Evolutionary conservation across 2,888 invertebrate genomes (phyloP), one percentile per base, ranked within the genome.

Genomic region (Troilus luridus): DNA sequence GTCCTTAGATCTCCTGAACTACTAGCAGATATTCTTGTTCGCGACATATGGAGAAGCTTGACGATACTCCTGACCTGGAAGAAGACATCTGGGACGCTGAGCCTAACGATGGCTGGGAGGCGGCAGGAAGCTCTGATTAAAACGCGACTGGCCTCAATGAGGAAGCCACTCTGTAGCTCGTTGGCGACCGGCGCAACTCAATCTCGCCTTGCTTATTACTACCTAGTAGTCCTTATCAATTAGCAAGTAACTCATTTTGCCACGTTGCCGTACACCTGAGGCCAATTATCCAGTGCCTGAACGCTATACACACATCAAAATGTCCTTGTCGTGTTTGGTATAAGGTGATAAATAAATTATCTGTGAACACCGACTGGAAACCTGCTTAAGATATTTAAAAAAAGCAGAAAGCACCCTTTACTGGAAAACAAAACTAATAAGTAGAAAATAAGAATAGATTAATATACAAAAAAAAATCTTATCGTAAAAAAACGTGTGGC

Each of bases 91-190:
- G 89, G 64, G 67, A 89, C 67, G 64, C 67, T 27, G 88, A 1
- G 62, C 89, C 60, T 64, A 54, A 64, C 64, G 67, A 89, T 56
- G 54, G 21, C 41, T 56, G 89, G 54, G 24, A 67, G 64, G 27
- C 19, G 67, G 54, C 89, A 89, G 89, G 89, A 89, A 89, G 89
- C 89, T 89, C 56, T 89, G 89, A 89, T 89, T 89, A 89, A 89
- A 89, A 89, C 62, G 89, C 89, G 89, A 7, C 89, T 89, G 64
- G 64, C 89, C 41, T 60, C 89, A 89, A 89, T 89, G 89, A 89
- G 89, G 89, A 89, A 89, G 89, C 67, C 60, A n/a, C 67, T 77
- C 72, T 41, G 72, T 41, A 77, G 72, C 72, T 77, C 72, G 72
- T 77, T 77, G 72, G 27, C 41, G 6, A 9, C 27, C 72, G 24